A percentile compares a stretch with the other conserved stretches of the same genome.
These are phyloP conservation scores for Heterotilapia buettikoferi DNA, from an alignment of 2,113 vertebrate genomes.

Conservation along the genomic window DNA sequence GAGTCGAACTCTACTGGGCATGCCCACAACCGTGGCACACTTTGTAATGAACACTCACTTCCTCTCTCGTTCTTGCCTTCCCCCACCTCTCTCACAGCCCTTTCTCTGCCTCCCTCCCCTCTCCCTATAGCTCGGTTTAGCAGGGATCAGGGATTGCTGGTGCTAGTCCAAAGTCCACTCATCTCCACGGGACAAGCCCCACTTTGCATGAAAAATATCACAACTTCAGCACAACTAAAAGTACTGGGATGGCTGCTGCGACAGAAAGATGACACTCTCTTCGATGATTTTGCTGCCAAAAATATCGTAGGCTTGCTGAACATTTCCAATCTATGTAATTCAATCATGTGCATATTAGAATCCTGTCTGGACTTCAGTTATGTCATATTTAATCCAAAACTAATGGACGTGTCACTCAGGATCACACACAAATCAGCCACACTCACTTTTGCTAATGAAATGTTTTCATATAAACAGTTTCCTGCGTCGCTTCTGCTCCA, in stretches of 20 bases:
- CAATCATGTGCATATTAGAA: background rate
- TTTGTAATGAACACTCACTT: constrained; percentile 83
- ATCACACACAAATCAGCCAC: background rate
- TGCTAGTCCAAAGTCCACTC: constrained; percentile 76
- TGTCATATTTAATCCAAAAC: constrained; percentile 6
- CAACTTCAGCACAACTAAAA: background rate
- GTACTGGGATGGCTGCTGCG: background rate
- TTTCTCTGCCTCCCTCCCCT: constrained; percentile 44
- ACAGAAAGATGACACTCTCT: background rate
- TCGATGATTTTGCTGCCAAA: background rate
- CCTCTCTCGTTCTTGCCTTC: constrained; percentile 75
- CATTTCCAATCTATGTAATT: background rate
- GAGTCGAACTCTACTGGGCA: constrained; percentile 76
- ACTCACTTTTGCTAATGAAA: background rate
- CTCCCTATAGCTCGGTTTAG: constrained; percentile 58
- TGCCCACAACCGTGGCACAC: constrained; percentile 77
- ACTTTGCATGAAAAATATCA: background rate
- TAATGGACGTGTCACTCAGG: background rate
- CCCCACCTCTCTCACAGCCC: constrained; percentile 1
- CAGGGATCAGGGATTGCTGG: constrained; percentile 75
- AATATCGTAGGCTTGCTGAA: background rate
- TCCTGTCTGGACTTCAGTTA: background rate
- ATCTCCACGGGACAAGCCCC: constrained; percentile 26
- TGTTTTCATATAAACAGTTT: background rate
- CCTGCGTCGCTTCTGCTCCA: background rate